phyloP scores from a whole-genome alignment of 2,888 invertebrate species.

The Brachyptera risi region DNA sequence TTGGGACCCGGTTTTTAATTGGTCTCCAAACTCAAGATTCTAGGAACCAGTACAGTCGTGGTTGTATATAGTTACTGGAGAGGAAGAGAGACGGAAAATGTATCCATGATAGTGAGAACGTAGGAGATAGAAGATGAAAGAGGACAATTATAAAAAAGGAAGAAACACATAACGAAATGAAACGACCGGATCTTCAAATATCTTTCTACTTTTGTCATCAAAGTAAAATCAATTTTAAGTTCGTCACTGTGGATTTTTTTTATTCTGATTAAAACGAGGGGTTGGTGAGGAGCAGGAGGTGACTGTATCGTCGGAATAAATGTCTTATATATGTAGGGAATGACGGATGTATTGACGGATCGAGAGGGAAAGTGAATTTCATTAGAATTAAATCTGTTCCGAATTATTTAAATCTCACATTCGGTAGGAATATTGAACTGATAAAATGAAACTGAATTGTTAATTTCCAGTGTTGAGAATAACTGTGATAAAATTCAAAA shows the following conservation, averaged over 20 bases:
- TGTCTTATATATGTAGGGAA: too few relatives aligned
- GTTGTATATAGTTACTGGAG: constrained; percentile 4
- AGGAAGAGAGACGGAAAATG: background rate
- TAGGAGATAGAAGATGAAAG: background rate
- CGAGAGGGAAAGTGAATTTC: too few relatives aligned
- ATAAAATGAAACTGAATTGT: too few relatives aligned
- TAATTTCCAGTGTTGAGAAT: too few relatives aligned
- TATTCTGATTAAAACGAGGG: constrained; percentile 20
- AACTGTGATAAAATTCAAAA: too few relatives aligned
- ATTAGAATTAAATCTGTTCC: too few relatives aligned
- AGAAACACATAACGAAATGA: constrained; percentile 11
- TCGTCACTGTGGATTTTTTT: constrained; percentile 24
- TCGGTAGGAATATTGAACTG: too few relatives aligned
- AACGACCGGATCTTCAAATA: constrained; percentile 5
- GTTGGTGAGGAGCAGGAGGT: constrained; percentile 9
- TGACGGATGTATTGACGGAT: too few relatives aligned
- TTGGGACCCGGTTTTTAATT: constrained; percentile 40
- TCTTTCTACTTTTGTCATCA: constrained; percentile 23
- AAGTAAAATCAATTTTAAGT: constrained; percentile 27
- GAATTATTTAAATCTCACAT: too few relatives aligned
- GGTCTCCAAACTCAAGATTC: constrained; percentile 39
- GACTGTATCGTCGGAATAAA: background rate
- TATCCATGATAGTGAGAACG: background rate
- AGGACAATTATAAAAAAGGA: constrained; percentile 8
- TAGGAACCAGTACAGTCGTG: constrained; percentile 2